Conservation (phyloP, 1,140 invertebrate species). For the Lordiphosa mommai region DNA sequence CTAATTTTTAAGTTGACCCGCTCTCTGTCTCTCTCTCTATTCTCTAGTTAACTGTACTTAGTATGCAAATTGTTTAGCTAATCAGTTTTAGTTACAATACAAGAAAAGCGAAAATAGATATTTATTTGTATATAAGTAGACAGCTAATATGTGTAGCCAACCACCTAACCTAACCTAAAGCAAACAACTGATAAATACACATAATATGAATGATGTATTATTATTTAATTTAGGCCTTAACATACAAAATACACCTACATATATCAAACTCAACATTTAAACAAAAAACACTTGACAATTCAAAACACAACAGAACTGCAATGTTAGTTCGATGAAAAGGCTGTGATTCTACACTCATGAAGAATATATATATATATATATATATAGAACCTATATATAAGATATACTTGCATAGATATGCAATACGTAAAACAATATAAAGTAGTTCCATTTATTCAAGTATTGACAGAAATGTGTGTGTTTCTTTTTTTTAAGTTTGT, state of each 20-base stretch:
- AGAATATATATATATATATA: slow-evolving; percentile 45
- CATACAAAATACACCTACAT: slow-evolving; percentile 9
- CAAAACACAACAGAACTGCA: slow-evolving; percentile 51
- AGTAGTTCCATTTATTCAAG: slow-evolving; percentile 45
- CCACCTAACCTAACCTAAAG: slow-evolving; percentile 49
- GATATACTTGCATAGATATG: slow-evolving; percentile 20
- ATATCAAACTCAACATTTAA: slow-evolving; percentile 43
- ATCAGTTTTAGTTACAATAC: slow-evolving; percentile 33
- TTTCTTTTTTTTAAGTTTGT: slow-evolving; percentile 40
- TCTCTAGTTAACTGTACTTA: slow-evolving; percentile 32
- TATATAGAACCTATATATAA: slow-evolving; percentile 6
- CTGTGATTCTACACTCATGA: slow-evolving; percentile 78
- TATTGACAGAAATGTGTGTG: slow-evolving; percentile 34
- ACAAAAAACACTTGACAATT: slow-evolving; percentile 65
- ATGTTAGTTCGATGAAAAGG: slow-evolving; percentile 65
- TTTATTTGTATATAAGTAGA: slow-evolving; percentile 64
- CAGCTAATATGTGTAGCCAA: slow-evolving; percentile 27
- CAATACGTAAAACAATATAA: slow-evolving; percentile 11
- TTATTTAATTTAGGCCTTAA: slow-evolving; percentile 36
- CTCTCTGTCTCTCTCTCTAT: neutral
- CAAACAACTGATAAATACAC: slow-evolving; percentile 44
- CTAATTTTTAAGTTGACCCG: slow-evolving; percentile 25
- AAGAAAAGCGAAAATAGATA: slow-evolving; percentile 35
- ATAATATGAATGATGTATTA: slow-evolving; percentile 25
- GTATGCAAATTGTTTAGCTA: slow-evolving; percentile 35